Evolutionary conservation across 1,140 invertebrate genomes (phyloP), one percentile per base, ranked within the genome.

Genomic region (Penaeus japonicus): DNA sequence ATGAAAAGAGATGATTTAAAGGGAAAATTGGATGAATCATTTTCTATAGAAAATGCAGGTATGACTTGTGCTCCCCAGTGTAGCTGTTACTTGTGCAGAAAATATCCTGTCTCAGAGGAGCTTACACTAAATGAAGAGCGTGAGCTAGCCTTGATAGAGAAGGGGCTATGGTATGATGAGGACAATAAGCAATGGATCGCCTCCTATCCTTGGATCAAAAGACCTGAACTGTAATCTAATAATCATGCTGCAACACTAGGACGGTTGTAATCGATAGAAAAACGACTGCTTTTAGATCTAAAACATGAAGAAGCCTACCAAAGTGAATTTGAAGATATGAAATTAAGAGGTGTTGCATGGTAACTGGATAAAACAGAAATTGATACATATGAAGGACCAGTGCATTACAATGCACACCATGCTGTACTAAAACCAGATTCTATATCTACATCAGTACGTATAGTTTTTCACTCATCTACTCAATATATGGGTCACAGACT

Each of bases 311-410:
- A 62, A 65, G 17, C 4, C 17, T 62, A 83, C n/a, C 24, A 83
- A 20, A 30, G n/a, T 62, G 55, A 79, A 35, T 53, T 79, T 17
- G 32, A 83, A 62, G 81, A 83, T 65, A 82, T 82, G 81, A 30
- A 32, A 32, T 18, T 18, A 32, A 83, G 81, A 62, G 57, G 57
- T 30, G 81, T 83, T 59, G 81, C 57, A 18, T 62, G 57, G 39
- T 35, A 79, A 79, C 55, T 79, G 55, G 18, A 35, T 47, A 20
- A 24, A 20, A 35, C 47, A 24, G 35, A 79, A 35, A 3, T 79
- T 4, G n/a, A 47, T 12, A 22, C 4, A 5, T 78, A 78, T 78
- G 27, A 78, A 12, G 5, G n/a, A n/a, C n/a, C n/a, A n/a, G n/a
- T n/a, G n/a, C n/a, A n/a, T 78, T 79, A 53, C 24, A 79, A 53